Percentiles rank a stretch among this genome's conserved stretches.
Conservation (phyloP, 2,797 vertebrate species). For the Pantherophis vulpinus region DNA sequence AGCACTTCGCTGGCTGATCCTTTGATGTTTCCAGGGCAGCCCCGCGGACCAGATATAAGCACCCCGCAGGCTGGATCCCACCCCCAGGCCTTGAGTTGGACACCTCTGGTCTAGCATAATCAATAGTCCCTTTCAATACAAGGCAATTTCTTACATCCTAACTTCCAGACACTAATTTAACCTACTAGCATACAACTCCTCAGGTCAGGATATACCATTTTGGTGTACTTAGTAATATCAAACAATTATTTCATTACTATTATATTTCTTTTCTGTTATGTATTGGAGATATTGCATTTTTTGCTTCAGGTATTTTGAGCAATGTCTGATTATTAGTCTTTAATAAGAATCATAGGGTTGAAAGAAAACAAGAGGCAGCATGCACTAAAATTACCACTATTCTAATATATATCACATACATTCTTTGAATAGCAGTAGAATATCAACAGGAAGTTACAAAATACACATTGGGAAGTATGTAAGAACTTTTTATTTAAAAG, state of each 20-base stretch:
- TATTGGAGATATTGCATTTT: not conserved
- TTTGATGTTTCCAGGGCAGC: too few species aligned
- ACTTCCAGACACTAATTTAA: not conserved
- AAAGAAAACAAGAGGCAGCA: constrained; percentile 15
- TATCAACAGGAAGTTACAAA: constrained; percentile 24
- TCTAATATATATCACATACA: not conserved
- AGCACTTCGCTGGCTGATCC: too few species aligned
- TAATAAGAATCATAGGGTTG: not conserved
- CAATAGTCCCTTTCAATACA: not conserved
- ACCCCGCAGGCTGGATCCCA: too few species aligned
- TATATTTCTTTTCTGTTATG: not conserved
- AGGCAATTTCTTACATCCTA: not conserved
- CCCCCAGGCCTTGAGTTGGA: too few species aligned
- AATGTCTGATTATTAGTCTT: not conserved
- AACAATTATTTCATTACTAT: not conserved
- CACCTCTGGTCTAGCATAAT: not conserved
- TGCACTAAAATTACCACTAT: not conserved
- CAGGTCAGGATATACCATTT: not conserved
- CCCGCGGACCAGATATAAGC: too few species aligned
- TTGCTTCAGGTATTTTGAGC: not conserved
- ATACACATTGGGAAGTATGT: constrained; percentile 28
- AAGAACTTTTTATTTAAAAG: constrained; percentile 46
- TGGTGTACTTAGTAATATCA: not conserved
- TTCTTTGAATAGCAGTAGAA: not conserved
- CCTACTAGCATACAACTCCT: not conserved